Conservation (phyloP, 2,113 vertebrate species). For the Scytalopus superciliaris region DNA sequence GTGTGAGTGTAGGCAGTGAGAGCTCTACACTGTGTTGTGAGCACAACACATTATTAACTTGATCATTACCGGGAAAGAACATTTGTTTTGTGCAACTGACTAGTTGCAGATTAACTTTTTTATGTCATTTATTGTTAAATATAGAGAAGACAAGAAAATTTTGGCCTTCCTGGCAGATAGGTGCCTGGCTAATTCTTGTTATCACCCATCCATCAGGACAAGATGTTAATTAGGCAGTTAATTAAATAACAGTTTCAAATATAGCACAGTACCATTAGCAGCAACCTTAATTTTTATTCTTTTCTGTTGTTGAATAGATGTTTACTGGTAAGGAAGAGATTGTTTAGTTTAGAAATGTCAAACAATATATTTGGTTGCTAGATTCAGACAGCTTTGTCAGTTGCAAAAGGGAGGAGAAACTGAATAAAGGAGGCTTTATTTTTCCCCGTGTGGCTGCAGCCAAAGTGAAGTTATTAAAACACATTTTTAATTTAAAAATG, state of each 20-base stretch:
- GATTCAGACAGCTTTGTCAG: background rate
- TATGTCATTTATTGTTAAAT: background rate
- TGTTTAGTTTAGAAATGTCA: background rate
- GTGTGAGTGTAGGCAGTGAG: background rate
- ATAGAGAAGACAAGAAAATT: background rate
- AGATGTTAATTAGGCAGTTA: background rate
- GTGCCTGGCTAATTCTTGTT: background rate
- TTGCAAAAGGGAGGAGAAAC: constrained; percentile 1
- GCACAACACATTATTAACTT: background rate
- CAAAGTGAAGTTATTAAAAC: constrained; percentile 36
- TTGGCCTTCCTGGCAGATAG: background rate
- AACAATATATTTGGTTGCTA: background rate
- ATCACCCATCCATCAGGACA: background rate
- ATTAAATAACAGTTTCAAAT: background rate
- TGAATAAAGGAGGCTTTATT: background rate
- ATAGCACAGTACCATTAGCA: background rate
- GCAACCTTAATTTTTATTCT: background rate
- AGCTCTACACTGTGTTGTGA: background rate
- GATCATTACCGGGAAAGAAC: background rate
- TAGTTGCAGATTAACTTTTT: background rate
- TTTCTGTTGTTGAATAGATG: background rate
- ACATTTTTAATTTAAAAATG: constrained; percentile 53
- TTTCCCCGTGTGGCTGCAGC: background rate
- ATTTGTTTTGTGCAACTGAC: background rate
- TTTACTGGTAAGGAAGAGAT: background rate